Evolutionary conservation across 1,140 invertebrate species (phyloP), one percentile per base, ranked within the genome.

Genomic region (Lepidotrigona ventralis): DNA sequence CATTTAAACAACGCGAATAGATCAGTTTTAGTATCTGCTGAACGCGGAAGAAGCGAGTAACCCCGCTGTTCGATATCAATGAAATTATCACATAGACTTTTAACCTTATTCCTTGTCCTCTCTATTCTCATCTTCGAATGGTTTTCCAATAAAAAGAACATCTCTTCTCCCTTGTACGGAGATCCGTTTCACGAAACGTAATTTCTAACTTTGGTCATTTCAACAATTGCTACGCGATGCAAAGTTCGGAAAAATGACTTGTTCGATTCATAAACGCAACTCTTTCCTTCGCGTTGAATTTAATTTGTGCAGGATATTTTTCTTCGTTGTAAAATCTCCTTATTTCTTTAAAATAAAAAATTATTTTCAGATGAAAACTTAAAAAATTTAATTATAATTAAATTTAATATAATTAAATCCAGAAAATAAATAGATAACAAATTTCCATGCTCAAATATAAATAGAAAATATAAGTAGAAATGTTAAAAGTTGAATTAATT

Each of bases 141-240:
- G 82, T 86, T 90, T 90, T 90, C 87, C 87, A 86, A 90, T 91
- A 88, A 86, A 88, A 88, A 81, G 33, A 11, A 79, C 81, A 63
- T 1, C 23, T 53, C 64, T 29, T 21, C 12, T 8, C n/a, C 14
- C n/a, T 23, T 56, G 8, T 21, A 29, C 15, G 15, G 23, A 23
- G 19, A 29, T 17, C n/a, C 56, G 21, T 79, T 72, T 33, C 71
- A n/a, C 58, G 15, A 79, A 72, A 53, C 33, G 51, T 54, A 64
- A 79, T 46, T 73, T 66, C 33, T 8, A 79, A 83, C 51, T 79
- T 72, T 46, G 53, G 12, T 69, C 73, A 56, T 75, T 82, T 29
- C 8, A 29, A 54, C 51, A 64, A 81, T 53, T 56, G 51, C n/a
- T n/a, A 11, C 29, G 51, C 23, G 39, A 39, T 76, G 46, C n/a